Evolutionary conservation across 2,888 invertebrate species (phyloP), one percentile per base, ranked within the genome.

Genomic region (Plebejus anna): DNA sequence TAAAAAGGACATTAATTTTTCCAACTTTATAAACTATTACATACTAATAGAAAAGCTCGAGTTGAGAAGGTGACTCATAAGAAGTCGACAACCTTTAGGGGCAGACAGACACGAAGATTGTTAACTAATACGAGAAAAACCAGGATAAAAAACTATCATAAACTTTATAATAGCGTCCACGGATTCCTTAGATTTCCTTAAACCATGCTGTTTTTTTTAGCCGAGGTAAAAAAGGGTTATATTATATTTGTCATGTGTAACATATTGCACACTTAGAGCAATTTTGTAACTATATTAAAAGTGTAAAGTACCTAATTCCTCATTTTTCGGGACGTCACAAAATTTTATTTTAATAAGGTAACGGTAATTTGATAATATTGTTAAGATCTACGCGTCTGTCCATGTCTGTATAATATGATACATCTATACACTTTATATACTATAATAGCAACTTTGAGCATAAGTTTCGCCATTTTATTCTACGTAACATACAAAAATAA

Each of bases 21-120:
- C 79, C 78, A 79, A 77, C 78, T 81, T 83, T 82, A 81, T 82
- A 83, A 83, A 55, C 42, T 76, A 82, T 80, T 82, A 87, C 87
- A 90, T 81, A 84, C 89, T 91, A 90, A 83, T 86, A 89, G 89
- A 92, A 91, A 76, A 93, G 92, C 93, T 92, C 93, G 92, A 91
- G 87, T 89, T 88, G 85, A 88, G 88, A 90, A 89, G 86, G 85
- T 86, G 90, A 90, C 91, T 90, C 88, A 81, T 89, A 89, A 87
- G 88, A 89, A 89, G 89, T 91, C 89, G 84, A 92, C 91, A 92
- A 92, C 91, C 91, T 90, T 91, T 82, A 81, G 77, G 81, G 81
- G 81, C 79, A 79, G 78, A 78, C 82, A 81, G 79, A 81, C 82
- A 78, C 78, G 77, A 75, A 79, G 78, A 61, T 75, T 75, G 5